A percentile compares a stretch with the other conserved stretches of the same genome.
Conservation (phyloP, 2,888 invertebrate species). For the Matsumyia berberina region DNA sequence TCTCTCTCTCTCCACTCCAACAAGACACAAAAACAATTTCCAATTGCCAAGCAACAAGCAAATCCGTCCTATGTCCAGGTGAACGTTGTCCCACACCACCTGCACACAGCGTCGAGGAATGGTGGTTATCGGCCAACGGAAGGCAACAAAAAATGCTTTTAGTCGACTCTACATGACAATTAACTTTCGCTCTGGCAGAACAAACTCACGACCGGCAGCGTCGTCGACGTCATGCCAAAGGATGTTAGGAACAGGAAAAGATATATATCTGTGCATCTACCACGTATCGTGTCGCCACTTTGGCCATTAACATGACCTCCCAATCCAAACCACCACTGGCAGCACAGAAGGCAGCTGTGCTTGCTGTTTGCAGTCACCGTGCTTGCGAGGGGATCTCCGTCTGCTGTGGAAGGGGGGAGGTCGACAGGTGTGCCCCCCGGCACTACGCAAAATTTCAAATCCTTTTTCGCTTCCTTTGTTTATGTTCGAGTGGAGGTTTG, state of each 20-base stretch:
- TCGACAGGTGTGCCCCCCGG: conserved; percentile 54
- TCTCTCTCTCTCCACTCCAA: not conserved
- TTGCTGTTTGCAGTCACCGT: conserved; percentile 23
- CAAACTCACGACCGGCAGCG: conserved; percentile 47
- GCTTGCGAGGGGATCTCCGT: not conserved
- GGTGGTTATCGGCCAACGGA: not conserved
- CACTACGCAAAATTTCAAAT: conserved; percentile 42
- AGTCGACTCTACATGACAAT: conserved; percentile 64
- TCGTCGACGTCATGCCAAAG: conserved; percentile 32
- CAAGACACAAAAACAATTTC: conserved; percentile 14
- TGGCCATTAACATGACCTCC: conserved; percentile 73
- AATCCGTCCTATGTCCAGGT: conserved; percentile 34
- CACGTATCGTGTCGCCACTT: conserved; percentile 73
- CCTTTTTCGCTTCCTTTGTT: conserved; percentile 60
- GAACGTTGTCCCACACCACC: conserved; percentile 36
- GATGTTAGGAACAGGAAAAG: conserved; percentile 64
- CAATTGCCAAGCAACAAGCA: conserved; percentile 58
- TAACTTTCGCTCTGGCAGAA: conserved; percentile 68
- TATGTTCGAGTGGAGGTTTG: conserved; percentile 27
- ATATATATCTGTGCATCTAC: conserved; percentile 57
- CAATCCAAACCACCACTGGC: conserved; percentile 42
- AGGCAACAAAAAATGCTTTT: conserved; percentile 49
- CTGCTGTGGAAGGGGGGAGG: conserved; percentile 25
- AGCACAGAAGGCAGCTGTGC: conserved; percentile 58
- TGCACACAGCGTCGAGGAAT: conserved; percentile 27